Base-by-base conservation (phyloP, 30 jellyfish, hydroid and myxozoan species). In the Pseudorhiza aurosa region DNA sequence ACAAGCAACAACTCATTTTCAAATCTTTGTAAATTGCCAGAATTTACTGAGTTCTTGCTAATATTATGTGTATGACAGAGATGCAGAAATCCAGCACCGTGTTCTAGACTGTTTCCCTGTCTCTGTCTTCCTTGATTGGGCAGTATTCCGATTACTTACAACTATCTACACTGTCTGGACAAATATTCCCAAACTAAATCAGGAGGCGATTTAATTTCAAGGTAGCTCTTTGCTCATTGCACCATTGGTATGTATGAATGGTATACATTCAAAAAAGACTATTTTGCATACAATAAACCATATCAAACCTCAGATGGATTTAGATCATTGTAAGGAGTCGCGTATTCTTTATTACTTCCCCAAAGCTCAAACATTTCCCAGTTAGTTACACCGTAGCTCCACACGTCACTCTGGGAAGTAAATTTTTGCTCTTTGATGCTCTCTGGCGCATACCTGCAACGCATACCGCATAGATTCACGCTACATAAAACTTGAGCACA, bases 321-420 rank as follows among this genome's bases (percentile, higher is more conserved):
- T 58, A 65, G 32, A 11, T 64, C 79, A 25, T 65, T 40, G 53
- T 81, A 81, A 11, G 92, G 92, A 18, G 35, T 68, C 18, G 85
- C 92, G 21, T 65, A 45, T 2, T 51, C 58, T 9, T 42, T 43
- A 10, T n/a, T 31, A 22, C 72, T 25, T 24, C 71, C 85, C 85
- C 85, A 68, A 18, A 85, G 76, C 60, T 90, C 72, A 39, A 83
- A 92, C 25, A 92, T 78, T 51, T 92, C 98, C 96, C 96, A 92
- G 21, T 85, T 63, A 43, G 96, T 85, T 27, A 92, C 95, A 36
- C 96, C 98, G 56, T 47, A 92, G 35, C 97, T 76, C 98, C 98
- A 92, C 24, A 92, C 96, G 57, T 92, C 98, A 62, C 88, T 71
- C 51, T 71, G 63, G 1, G 88, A 72, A 2, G 95, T 85, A 55